Percentiles rank a stretch among this genome's conserved stretches.
phyloP scores from a whole-genome alignment of 2,888 invertebrate species.

The Rapana venosa region DNA sequence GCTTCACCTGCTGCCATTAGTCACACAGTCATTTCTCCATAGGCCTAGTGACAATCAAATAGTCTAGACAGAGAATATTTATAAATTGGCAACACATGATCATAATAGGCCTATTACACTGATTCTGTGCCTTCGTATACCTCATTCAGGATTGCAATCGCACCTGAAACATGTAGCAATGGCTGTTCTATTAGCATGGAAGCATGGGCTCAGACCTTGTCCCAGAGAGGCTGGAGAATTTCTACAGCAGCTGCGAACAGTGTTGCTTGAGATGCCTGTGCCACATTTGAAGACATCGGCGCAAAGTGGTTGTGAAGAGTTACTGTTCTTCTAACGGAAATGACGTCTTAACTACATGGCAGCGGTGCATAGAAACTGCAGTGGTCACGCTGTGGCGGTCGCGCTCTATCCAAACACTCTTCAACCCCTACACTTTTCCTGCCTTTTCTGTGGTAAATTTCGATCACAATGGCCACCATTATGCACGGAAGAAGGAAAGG shows the following conservation, averaged over 20 bases:
- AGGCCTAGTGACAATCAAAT: no score
- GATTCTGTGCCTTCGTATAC: no score
- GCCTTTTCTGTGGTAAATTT: not conserved
- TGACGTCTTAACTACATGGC: constrained; percentile 57
- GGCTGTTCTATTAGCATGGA: not conserved
- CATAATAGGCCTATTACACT: no score
- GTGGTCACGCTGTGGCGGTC: not conserved
- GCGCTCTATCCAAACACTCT: not conserved
- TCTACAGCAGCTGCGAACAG: not conserved
- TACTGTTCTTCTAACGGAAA: constrained; percentile 51
- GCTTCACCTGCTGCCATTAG: no score
- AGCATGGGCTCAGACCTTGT: not conserved
- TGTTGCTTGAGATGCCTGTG: not conserved
- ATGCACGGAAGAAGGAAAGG: constrained; percentile 72
- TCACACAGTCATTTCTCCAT: no score
- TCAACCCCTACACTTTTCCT: not conserved
- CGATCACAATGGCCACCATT: constrained; percentile 64
- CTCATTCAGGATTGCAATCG: not conserved
- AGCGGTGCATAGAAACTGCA: constrained; percentile 47
- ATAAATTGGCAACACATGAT: no score
- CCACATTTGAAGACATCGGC: not conserved
- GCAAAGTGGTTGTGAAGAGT: constrained; percentile 18
- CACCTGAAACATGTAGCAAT: not conserved
- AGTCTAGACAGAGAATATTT: no score
- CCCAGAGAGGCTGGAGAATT: not conserved